Evolutionary conservation across 2,797 vertebrate genomes (phyloP).

Genomic region (Pampus argenteus): DNA sequence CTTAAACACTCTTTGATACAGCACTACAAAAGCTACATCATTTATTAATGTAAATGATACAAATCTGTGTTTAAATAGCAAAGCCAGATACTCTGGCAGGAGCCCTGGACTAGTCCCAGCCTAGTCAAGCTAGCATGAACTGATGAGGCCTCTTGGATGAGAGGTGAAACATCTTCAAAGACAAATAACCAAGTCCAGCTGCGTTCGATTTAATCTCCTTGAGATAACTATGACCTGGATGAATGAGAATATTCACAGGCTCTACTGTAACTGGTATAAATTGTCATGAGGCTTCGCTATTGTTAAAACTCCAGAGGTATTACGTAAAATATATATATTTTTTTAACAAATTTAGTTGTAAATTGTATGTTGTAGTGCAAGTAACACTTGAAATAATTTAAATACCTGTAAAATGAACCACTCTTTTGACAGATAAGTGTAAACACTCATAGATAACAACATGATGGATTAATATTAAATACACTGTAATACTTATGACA

Average conservation of each 20-base stretch:
- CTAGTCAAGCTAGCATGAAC: no score
- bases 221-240: no score
- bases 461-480: slow-evolving; percentile 27
- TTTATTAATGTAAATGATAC: not conserved
- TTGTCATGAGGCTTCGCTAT: not conserved
- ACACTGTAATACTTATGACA: slow-evolving; percentile 12
- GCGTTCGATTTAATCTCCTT: no score
- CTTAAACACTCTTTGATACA: not conserved
- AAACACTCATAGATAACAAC: slow-evolving; percentile 7
- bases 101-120: no score
- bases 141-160: no score
- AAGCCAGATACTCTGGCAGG: no score
- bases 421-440: not conserved
- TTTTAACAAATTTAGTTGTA: slow-evolving; percentile 1
- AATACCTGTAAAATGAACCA: slow-evolving; percentile 7
- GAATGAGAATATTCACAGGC: no score
- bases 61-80: no score
- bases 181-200: no score
- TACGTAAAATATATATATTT: not conserved
- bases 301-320: not conserved
- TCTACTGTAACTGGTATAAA: not conserved
- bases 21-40: not conserved
- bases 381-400: not conserved
- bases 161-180: no score
- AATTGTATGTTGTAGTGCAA: not conserved